Base-by-base conservation (phyloP, 2,888 invertebrate species). In the Elegia similella region DNA sequence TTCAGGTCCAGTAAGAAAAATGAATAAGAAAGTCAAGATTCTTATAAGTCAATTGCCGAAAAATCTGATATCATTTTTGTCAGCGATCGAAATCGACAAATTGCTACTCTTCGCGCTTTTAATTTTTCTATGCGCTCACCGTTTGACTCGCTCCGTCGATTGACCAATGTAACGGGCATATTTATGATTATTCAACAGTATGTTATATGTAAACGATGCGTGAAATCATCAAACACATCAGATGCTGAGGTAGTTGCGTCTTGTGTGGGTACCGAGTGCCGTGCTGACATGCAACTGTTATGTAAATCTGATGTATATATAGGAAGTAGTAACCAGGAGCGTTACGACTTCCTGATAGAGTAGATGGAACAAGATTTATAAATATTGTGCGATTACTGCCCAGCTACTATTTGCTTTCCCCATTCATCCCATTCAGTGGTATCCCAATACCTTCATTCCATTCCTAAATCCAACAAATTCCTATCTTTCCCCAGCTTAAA, bases 141-240 rank as follows among this genome's bases (percentile, higher is more conserved):
- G 12, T 17, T n/a, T 12, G 12, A 17, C 44, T 44, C 6, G 6
- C 2, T 16, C 10, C 8, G 16, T 16, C 16, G 10, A 34, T 50
- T 15, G 23, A 50, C 10, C n/a, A 50, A 50, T 50, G 13, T 23
- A 13, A 34, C 7, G 6, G 3, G 16, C 44, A 55, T 15, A 44
- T 15, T 7, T 34, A 17, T 44, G 54, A 44, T 55, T 55, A 55
- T 55, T 44, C 54, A 55, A 55, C 54, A 55, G 44, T 56, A 57
- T 60, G 46, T 60, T 60, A 52, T 48, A 30, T 47, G 42, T 56
- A 42, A 57, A 62, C 60, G 60, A 62, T 38, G 57, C 62, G 48
- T 62, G 62, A 62, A 62, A 62, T 62, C 47, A 52, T 56, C 13
- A 42, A 48, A 47, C 34, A 38, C 29, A 43, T 43, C 38, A 42